A percentile compares a stretch with the other conserved stretches of the same genome.
Conservation (phyloP, 2,888 invertebrate species). For the Erebia ligea region DNA sequence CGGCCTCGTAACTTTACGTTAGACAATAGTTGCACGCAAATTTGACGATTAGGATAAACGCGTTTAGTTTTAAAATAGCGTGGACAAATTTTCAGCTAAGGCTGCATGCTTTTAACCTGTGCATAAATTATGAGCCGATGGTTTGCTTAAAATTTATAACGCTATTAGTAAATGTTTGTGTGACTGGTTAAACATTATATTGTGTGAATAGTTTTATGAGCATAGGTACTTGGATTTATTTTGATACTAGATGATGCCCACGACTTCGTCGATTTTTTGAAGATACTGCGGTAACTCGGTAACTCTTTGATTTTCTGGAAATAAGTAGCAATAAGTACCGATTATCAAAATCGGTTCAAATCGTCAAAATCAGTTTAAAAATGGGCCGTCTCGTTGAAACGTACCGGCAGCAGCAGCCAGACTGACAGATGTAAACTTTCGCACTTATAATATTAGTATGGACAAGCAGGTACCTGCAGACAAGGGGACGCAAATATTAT, state of each 20-base stretch:
- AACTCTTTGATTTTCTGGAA: too few relatives aligned
- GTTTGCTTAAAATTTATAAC: slow-evolving; percentile 44
- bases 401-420: too few relatives aligned
- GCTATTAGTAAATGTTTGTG: slow-evolving; percentile 44
- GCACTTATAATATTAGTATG: too few relatives aligned
- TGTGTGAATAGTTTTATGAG: slow-evolving; percentile 15
- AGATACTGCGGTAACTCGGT: too few relatives aligned
- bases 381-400: too few relatives aligned
- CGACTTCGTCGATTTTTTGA: too few relatives aligned
- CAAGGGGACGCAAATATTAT: too few relatives aligned
- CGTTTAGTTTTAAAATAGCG: slow-evolving; percentile 24
- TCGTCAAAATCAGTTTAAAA: too few relatives aligned
- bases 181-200: slow-evolving; percentile 28
- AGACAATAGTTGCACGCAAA: slow-evolving; percentile 27
- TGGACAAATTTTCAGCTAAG: slow-evolving; percentile 10
- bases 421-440: too few relatives aligned
- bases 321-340: too few relatives aligned
- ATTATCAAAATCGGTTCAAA: too few relatives aligned
- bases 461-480: too few relatives aligned
- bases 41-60: slow-evolving; percentile 27
- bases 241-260: background rate
- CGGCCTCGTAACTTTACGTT: slow-evolving; percentile 26
- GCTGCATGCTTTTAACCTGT: slow-evolving; percentile 21
- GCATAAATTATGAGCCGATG: slow-evolving; percentile 42
- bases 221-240: background rate